Percentiles rank a stretch among this genome's conserved stretches.
Conservation (phyloP, 2,113 vertebrate species). For the Odobenus rosmarus region DNA sequence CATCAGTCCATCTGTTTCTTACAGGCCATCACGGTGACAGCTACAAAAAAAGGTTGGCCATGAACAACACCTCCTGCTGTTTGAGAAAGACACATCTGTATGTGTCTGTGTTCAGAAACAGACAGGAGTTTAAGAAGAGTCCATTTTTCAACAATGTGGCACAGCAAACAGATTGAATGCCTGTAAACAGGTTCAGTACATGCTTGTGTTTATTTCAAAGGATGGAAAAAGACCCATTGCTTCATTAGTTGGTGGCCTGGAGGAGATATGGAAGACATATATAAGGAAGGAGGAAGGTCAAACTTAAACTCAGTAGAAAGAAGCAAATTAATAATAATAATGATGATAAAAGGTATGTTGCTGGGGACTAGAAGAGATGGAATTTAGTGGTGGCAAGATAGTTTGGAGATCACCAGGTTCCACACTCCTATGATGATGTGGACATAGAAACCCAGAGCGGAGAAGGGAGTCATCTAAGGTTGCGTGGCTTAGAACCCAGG, state of each 20-base stretch:
- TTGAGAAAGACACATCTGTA: constrained; percentile 6
- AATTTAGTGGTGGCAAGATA: neutral
- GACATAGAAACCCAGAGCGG: neutral
- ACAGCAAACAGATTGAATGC: neutral
- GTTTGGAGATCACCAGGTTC: neutral
- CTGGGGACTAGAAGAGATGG: neutral
- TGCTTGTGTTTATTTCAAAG: neutral
- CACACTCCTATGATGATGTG: fast-evolving
- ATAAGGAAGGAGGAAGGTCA: neutral
- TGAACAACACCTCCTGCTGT: constrained; percentile 28
- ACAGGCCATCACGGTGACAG: constrained; percentile 37
- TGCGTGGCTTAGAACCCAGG: neutral
- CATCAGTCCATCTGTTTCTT: constrained; percentile 45
- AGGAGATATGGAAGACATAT: neutral
- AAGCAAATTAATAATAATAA: neutral
- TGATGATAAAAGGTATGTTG: neutral
- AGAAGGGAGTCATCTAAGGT: neutral
- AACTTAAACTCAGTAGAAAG: neutral
- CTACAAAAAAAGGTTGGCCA: neutral
- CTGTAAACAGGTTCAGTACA: neutral
- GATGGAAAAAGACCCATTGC: neutral
- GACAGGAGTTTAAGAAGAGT: neutral
- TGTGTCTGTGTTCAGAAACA: neutral
- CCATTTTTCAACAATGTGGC: constrained; percentile 17
- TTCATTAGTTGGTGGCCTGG: neutral